These are phyloP conservation scores for Epinephelus moara DNA, from an alignment of 2,113 vertebrate genomes.

Conservation along the genomic window DNA sequence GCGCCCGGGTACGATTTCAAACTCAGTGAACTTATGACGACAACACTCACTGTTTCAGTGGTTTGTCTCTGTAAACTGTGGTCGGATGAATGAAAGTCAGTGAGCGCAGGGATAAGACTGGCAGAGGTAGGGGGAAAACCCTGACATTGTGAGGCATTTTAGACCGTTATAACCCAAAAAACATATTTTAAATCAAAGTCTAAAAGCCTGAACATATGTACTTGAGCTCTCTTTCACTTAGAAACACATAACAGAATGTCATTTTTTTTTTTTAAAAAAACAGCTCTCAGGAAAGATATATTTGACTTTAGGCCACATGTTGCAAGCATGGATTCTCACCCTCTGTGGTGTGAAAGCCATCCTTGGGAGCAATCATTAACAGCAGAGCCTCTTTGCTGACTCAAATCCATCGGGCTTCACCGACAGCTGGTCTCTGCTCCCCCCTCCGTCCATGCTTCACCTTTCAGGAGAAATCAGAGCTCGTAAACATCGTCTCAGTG, in stretches of 20 bases:
- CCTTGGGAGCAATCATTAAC: constrained; percentile 60
- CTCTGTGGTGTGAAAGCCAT: constrained; percentile 47
- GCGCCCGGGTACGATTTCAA: constrained; percentile 64
- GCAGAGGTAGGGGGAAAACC: constrained; percentile 30
- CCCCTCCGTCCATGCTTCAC: constrained; percentile 64
- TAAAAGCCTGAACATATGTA: not conserved
- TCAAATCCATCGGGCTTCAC: constrained; percentile 60
- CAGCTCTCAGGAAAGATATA: not conserved
- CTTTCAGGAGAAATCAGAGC: constrained; percentile 72
- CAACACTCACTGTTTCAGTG: constrained; percentile 49
- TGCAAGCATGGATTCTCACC: constrained; percentile 42
- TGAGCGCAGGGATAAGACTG: constrained; percentile 13
- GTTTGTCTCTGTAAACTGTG: constrained; percentile 57
- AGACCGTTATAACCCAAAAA: not conserved
- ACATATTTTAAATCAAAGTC: not conserved
- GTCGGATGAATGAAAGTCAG: constrained; percentile 51
- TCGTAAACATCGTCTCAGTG: constrained; percentile 68
- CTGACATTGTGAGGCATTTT: constrained; percentile 5
- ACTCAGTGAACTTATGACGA: constrained; percentile 78
- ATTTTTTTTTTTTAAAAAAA: not conserved
- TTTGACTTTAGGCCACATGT: constrained; percentile 23
- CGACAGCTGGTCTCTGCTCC: constrained; percentile 72
- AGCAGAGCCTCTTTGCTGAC: constrained; percentile 68
- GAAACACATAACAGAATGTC: constrained; percentile 1
- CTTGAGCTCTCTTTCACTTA: not conserved